Percentiles rank a stretch among this genome's conserved stretches.
These are phyloP conservation scores for Drosophila quasianomalipes DNA, from an alignment of 2,888 invertebrate species.

Conservation along the genomic window DNA sequence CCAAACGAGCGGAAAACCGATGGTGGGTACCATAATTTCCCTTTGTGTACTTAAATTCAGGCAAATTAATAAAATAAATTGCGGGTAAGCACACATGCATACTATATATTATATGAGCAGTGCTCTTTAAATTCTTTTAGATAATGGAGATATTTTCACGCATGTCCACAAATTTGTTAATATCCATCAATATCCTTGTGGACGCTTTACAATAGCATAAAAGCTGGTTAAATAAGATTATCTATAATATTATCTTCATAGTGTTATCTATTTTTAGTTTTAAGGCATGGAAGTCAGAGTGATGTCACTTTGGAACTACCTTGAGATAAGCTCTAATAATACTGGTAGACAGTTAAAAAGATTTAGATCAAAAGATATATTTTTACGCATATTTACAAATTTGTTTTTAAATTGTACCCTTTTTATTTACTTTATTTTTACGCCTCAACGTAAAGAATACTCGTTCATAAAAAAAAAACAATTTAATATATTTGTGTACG, in stretches of 20 bases:
- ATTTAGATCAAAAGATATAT: conserved; percentile 11
- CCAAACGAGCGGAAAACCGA: conserved; percentile 61
- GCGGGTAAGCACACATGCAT: conserved; percentile 33
- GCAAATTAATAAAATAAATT: conserved; percentile 55
- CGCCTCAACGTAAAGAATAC: background rate
- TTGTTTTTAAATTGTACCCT: background rate
- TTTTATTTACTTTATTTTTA: background rate
- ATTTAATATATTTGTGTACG: background rate
- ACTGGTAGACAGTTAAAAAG: background rate
- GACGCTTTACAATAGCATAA: background rate
- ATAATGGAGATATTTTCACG: background rate
- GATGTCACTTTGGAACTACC: background rate
- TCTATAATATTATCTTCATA: background rate
- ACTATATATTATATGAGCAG: conserved; percentile 18
- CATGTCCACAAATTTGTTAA: background rate
- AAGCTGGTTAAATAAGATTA: background rate
- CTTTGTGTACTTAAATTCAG: conserved; percentile 47
- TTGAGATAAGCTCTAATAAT: conserved; percentile 1
- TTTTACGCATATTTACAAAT: conserved; percentile 1
- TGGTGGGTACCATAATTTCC: conserved; percentile 38
- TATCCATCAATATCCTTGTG: background rate
- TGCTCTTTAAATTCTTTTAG: background rate
- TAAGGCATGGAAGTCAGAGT: background rate
- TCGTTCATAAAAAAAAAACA: background rate
- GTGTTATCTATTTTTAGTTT: background rate